These are phyloP conservation scores for Procambarus clarkii DNA, from an alignment of 1,140 invertebrate genomes.

Conservation along the genomic window DNA sequence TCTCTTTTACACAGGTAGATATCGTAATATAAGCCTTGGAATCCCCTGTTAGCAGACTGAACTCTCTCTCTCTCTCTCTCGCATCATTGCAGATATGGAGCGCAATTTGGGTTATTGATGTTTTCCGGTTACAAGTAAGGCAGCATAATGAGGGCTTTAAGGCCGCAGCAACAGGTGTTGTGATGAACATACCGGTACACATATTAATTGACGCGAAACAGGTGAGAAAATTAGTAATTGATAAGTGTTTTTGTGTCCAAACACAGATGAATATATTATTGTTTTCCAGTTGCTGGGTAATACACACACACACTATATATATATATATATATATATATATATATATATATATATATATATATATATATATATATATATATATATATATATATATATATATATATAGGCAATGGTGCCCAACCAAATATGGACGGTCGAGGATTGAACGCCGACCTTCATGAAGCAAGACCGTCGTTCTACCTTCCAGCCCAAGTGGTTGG, in stretches of 20 bases:
- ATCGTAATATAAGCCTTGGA: not conserved
- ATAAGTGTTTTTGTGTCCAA: not conserved
- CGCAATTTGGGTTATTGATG: not conserved
- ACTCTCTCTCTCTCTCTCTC: not conserved
- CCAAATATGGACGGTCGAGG: too few relatives aligned
- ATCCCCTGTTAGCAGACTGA: not conserved
- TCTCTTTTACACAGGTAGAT: not conserved
- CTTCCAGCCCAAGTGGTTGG: too few relatives aligned
- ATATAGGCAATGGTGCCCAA: not conserved
- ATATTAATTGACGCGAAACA: not conserved
- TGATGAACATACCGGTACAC: not conserved
- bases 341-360: conserved; percentile 6
- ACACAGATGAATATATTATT: too few relatives aligned
- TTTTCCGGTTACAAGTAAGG: not conserved
- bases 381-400: conserved; percentile 2
- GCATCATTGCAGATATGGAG: not conserved
- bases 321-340: conserved; percentile 6
- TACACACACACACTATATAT: not conserved
- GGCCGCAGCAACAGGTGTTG: not conserved
- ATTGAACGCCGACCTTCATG: too few relatives aligned
- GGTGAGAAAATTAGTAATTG: not conserved
- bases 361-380: conserved; percentile 6
- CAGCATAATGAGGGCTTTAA: not conserved
- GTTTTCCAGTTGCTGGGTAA: too few relatives aligned
- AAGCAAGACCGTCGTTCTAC: too few relatives aligned